Evolutionary conservation across 1,140 invertebrate species (phyloP).

Genomic region (Drosophila kohkoa): DNA sequence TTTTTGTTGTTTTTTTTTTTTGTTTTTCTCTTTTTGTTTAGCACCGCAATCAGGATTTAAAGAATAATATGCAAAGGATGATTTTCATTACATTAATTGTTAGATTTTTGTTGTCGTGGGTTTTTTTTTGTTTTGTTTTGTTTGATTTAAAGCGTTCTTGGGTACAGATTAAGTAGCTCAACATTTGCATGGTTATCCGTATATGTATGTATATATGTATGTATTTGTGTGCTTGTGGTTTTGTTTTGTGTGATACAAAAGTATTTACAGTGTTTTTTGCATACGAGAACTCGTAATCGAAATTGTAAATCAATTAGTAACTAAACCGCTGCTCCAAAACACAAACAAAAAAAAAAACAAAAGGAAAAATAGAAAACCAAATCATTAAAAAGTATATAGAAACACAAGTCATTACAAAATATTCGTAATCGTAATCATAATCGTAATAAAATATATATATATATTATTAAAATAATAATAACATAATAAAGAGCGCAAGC

Average conservation of each 20-base stretch:
- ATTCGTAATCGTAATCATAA: slow-evolving; percentile 17
- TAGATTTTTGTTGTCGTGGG: slow-evolving; percentile 3
- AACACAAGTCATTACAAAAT: slow-evolving; percentile 33
- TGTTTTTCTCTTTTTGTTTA: slow-evolving; percentile 8
- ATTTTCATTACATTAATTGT: slow-evolving; percentile 18
- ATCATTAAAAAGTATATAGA: slow-evolving; percentile 8
- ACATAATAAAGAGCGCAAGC: slow-evolving; percentile 27
- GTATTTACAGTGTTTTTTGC: slow-evolving; percentile 45
- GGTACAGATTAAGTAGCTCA: slow-evolving; percentile 72
- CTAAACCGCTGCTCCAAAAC: slow-evolving; percentile 54
- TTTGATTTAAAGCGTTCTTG: slow-evolving; percentile 39
- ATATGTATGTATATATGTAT: slow-evolving; percentile 44
- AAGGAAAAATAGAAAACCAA: slow-evolving; percentile 4
- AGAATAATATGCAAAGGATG: slow-evolving; percentile 22
- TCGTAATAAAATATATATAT: slow-evolving; percentile 12
- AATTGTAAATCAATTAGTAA: slow-evolving; percentile 52
- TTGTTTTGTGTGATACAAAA: slow-evolving; percentile 27
- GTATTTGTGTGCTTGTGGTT: slow-evolving; percentile 13
- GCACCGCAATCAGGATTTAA: slow-evolving; percentile 43
- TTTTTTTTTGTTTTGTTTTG: no score
- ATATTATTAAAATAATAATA: slow-evolving; percentile 22
- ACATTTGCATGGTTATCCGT: slow-evolving; percentile 47
- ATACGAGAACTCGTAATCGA: slow-evolving; percentile 44
- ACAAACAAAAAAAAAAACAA: slow-evolving; percentile 11
- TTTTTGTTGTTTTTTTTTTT: no score